Base-by-base conservation (phyloP, 1,140 invertebrate genomes). In the Trichogramma pretiosum region DNA sequence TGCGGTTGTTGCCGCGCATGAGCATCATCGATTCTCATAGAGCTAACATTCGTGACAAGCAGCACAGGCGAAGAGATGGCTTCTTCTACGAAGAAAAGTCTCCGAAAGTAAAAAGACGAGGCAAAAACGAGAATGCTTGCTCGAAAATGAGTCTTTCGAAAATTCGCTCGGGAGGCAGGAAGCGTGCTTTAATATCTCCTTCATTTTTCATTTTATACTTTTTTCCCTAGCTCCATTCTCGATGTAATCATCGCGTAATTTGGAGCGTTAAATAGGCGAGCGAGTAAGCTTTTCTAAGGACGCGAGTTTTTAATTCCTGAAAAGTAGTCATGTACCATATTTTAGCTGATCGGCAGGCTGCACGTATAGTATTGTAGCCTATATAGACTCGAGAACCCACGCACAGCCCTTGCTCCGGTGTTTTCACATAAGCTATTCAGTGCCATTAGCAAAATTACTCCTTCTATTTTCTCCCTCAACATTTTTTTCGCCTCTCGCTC, bases 261-360 rank as follows among this genome's bases (percentile, higher is more conserved):
- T 64, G 60, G 56, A 56, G 54, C 54, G 59, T 61, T 61, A 62
- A 64, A 60, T 56, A 53, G 46, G 52, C 50, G 51, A 16, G 59
- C 57, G n/a, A n/a, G n/a, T n/a, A n/a, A n/a, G n/a, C n/a, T n/a
- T n/a, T n/a, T n/a, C n/a, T n/a, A n/a, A n/a, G n/a, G n/a, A n/a
- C n/a, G n/a, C 52, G 59, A 50, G 56, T 57, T 59, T 61, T 60
- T 65, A 64, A 66, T 68, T 68, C 63, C 62, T 61, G 52, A 68
- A 68, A 63, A n/a, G n/a, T n/a, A n/a, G 64, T 64, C 56, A 34
- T 37, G 54, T 60, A 43, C 60, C 46, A 55, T 56, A 58, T 60
- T 65, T 66, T 66, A 67, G 54, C 55, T 3, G 47, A 40, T 62
- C 53, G 54, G 50, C 56, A 23, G 23, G 34, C 39, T 7, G 22